Conservation (phyloP, 2,113 vertebrate species). For the Scatophagus argus region DNA sequence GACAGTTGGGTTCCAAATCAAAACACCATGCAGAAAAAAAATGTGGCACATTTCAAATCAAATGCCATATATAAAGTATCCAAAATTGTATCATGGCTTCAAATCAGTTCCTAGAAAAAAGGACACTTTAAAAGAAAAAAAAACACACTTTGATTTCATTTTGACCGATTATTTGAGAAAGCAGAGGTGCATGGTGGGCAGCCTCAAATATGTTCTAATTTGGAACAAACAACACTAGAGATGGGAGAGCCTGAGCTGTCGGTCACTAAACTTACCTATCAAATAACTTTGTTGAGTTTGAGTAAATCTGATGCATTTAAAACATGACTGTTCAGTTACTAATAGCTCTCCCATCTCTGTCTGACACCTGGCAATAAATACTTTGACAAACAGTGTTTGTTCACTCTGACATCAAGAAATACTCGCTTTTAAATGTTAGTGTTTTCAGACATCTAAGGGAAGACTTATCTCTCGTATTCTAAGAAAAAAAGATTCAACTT, state of each 20-base stretch:
- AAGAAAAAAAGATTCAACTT: constrained; percentile 43
- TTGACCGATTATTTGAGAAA: constrained; percentile 55
- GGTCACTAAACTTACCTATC: constrained; percentile 22
- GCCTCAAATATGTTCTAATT: constrained; percentile 72
- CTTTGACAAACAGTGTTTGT: constrained; percentile 58
- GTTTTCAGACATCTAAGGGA: constrained; percentile 70
- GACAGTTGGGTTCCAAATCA: constrained; percentile 69
- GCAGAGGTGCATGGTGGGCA: constrained; percentile 41
- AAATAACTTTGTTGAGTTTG: neutral
- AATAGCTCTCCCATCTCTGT: constrained; percentile 58
- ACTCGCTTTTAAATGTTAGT: constrained; percentile 33
- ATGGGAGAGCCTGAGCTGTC: constrained; percentile 55
- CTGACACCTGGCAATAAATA: constrained; percentile 73
- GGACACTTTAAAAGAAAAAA: constrained; percentile 74
- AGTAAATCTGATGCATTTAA: constrained; percentile 11
- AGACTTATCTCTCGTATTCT: constrained; percentile 65
- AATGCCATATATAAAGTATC: constrained; percentile 70
- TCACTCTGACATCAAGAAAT: constrained; percentile 78
- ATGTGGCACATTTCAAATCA: constrained; percentile 72
- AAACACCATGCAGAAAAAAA: constrained; percentile 73
- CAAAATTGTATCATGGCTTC: constrained; percentile 76
- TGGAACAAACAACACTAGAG: constrained; percentile 71
- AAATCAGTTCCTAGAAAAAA: constrained; percentile 81
- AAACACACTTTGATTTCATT: constrained; percentile 56
- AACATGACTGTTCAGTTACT: constrained; percentile 17